Conservation (phyloP, 2,888 invertebrate species). For the Trimorus sp. region DNA sequence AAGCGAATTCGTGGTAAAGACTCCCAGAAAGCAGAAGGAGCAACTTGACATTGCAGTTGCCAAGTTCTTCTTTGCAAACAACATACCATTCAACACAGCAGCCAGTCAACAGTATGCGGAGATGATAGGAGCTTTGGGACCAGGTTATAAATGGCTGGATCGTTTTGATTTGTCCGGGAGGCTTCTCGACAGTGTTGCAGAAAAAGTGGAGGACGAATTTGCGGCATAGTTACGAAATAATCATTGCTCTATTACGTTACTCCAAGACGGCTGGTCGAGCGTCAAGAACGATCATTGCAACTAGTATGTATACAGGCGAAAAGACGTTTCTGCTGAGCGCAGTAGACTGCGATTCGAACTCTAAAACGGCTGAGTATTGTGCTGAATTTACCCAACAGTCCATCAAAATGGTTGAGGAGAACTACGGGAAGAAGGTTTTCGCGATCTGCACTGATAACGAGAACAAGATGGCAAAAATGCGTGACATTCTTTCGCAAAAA, state of each 20-base stretch:
- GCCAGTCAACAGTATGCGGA: constrained; percentile 14
- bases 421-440: constrained; percentile 24
- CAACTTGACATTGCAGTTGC: constrained; percentile 6
- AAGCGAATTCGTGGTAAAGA: constrained; percentile 31
- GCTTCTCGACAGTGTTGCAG: constrained; percentile 20
- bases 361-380: constrained; percentile 26
- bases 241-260: constrained; percentile 8
- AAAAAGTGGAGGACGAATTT: constrained; percentile 8
- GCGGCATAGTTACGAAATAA: neutral
- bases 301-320: constrained; percentile 21
- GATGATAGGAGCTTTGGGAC: constrained; percentile 17
- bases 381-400: constrained; percentile 11
- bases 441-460: constrained; percentile 33
- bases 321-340: constrained; percentile 18
- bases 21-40: constrained; percentile 12
- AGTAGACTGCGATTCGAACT: constrained; percentile 20
- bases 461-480: constrained; percentile 36
- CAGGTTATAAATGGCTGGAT: neutral
- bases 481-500: constrained; percentile 7
- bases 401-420: neutral
- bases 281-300: constrained; percentile 35
- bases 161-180: neutral
- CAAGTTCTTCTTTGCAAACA: constrained; percentile 32
- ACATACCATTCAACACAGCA: constrained; percentile 28
- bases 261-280: constrained; percentile 38